Evolutionary conservation across 2,888 invertebrate species (phyloP), one percentile per base, ranked within the genome.

Genomic region (Eumacrocentrus americanus): DNA sequence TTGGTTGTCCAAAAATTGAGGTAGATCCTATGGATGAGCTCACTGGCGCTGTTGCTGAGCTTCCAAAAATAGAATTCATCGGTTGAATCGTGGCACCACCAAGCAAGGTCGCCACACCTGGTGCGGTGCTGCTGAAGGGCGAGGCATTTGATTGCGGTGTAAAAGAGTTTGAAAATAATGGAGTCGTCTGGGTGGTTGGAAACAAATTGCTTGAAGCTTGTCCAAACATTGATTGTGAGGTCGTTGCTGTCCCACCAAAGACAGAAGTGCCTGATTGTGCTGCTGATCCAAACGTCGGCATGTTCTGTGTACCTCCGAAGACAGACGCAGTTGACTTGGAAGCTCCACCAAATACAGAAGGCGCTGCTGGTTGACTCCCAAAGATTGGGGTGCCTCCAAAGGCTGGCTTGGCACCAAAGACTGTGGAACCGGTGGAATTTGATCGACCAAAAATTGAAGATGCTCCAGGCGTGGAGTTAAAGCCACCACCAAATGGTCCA

Each of bases 371-470:
- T 25, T 70, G 48, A 6, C 56, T 58, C 4, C 70, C 70, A 55
- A 78, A 78, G 3, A 69, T 61, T 0, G 73, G 59, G 37, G 56
- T 66, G 11, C 63, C 62, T 9, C 69, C 69, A 61, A 80, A 80
- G 38, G 71, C 56, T n/a, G 79, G 68, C 47, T 74, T 73, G 7
- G 58, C 68, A 11, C 75, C 74, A 40, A 77, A 76, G n/a, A 74
- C 68, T 9, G 77, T 67, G 1, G 63, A 61, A 12, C 64, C 61
- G 7, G 51, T 67, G 5, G 54, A 56, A 2, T 65, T 58, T 14
- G 72, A 14, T 56, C 68, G 68, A 7, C 68, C 71, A 50, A 80
- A 77, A 29, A 75, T 68, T 0, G 75, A 71, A 23, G 72, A 61
- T 22, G 60, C 40, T 48, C 64, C 20, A 12, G 62, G 66, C 22